Percentiles rank a stretch among this genome's conserved stretches.
Evolutionary conservation across 2,113 vertebrate genomes (phyloP).

Genomic region (Leucopsar rothschildi): DNA sequence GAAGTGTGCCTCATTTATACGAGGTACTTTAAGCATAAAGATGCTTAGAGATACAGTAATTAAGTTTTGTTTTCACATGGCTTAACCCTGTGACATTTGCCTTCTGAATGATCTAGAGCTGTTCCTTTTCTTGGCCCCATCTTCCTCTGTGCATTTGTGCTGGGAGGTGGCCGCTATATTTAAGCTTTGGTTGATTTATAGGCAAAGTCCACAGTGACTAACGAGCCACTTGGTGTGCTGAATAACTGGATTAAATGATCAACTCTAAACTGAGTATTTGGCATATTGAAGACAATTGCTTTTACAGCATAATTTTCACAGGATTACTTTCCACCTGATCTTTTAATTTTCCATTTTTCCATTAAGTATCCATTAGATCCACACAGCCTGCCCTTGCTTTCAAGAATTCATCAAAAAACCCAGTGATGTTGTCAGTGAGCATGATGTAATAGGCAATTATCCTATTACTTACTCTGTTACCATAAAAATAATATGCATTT

Average conservation of each 20-base stretch:
- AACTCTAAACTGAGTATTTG: not conserved
- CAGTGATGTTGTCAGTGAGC: not conserved
- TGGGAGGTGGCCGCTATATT: not conserved
- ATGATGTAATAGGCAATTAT: not conserved
- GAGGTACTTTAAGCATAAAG: not conserved
- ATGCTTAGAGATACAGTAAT: not conserved
- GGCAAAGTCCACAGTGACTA: not conserved
- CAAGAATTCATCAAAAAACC: not conserved
- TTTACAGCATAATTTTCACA: not conserved
- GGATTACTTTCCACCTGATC: not conserved
- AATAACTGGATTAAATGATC: not conserved
- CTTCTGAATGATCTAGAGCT: not conserved
- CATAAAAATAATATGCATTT: not conserved
- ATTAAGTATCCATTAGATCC: not conserved
- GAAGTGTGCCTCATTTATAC: not conserved
- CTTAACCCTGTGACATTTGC: not conserved
- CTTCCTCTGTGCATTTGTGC: not conserved
- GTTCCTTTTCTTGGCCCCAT: not conserved
- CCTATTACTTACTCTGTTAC: not conserved
- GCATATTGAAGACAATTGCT: not conserved
- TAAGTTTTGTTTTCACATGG: constrained; percentile 8
- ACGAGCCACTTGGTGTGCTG: not conserved
- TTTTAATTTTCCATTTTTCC: constrained; percentile 5
- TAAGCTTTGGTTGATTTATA: not conserved
- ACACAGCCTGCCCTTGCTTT: not conserved